Percentiles rank a stretch among this genome's conserved stretches.
Conservation (phyloP, 2,888 invertebrate species). For the Tetropium fuscum region DNA sequence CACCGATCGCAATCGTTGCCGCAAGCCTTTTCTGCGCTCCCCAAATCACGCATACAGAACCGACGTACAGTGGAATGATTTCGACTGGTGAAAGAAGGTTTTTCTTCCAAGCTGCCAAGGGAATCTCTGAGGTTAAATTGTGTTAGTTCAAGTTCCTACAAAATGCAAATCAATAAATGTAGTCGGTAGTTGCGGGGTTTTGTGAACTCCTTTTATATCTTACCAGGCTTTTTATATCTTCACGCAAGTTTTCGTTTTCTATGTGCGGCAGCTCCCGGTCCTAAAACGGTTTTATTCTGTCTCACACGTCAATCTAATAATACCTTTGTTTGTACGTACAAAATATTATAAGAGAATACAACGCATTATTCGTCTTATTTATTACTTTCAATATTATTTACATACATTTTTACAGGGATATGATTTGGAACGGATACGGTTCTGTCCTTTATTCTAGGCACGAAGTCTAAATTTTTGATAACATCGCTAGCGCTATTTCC, state of each 20-base stretch:
- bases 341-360: no score
- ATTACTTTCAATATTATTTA: constrained; percentile 51
- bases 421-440: constrained; percentile 44
- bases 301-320: constrained; percentile 4
- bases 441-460: constrained; percentile 29
- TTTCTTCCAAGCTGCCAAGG: constrained; percentile 8
- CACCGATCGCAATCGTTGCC: neutral
- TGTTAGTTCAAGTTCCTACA: constrained; percentile 28
- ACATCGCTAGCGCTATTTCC: constrained; percentile 32
- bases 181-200: no score
- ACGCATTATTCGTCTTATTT: constrained; percentile 40
- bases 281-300: constrained; percentile 30
- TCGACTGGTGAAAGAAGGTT: no score
- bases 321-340: neutral
- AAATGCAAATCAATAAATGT: no score
- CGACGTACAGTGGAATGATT: no score
- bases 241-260: constrained; percentile 6
- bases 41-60: constrained; percentile 20
- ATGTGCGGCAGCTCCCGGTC: constrained; percentile 14
- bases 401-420: constrained; percentile 53
- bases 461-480: constrained; percentile 35
- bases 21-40: constrained; percentile 2
- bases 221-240: constrained; percentile 12
- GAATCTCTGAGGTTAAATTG: constrained; percentile 16
- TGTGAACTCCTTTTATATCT: no score